Evolutionary conservation across 2,113 vertebrate species (phyloP).

Genomic region (Oreamnos americanus): DNA sequence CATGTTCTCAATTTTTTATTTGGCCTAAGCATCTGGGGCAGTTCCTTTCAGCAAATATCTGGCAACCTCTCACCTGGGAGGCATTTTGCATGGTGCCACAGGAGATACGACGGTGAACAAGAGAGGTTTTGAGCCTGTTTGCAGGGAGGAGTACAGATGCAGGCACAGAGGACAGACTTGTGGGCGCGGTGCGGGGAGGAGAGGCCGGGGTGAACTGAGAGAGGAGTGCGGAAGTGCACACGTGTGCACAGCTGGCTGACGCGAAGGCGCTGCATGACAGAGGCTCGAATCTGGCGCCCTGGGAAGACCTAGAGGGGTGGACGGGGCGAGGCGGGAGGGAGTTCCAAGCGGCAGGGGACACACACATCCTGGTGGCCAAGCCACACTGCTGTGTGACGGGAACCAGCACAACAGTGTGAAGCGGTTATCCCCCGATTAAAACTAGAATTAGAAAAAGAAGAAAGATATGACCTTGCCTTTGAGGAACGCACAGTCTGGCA

Average conservation of each 20-base stretch:
- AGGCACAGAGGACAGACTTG: fast-evolving
- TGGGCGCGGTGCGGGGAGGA: fast-evolving
- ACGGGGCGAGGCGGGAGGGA: fast-evolving
- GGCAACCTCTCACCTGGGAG: background rate
- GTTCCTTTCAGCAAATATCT: conserved; percentile 46
- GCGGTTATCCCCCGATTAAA: background rate
- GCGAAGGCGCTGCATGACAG: fast-evolving
- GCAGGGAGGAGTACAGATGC: background rate
- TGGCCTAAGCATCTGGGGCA: background rate
- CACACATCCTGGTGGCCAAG: fast-evolving
- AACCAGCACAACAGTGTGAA: background rate
- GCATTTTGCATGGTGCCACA: background rate
- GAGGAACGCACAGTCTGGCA: background rate
- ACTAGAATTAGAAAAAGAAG: background rate
- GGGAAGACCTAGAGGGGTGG: background rate
- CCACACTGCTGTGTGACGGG: background rate
- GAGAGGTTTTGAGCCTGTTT: background rate
- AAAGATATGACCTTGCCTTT: background rate
- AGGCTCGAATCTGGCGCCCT: fast-evolving
- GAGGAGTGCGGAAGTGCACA: background rate
- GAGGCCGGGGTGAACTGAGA: background rate
- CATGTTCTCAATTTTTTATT: background rate
- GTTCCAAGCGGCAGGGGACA: background rate
- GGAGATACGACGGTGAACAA: background rate
- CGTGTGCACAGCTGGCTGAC: fast-evolving